phyloP scores from a whole-genome alignment of 2,888 invertebrate genomes.

The Choristoneura rosaceana region DNA sequence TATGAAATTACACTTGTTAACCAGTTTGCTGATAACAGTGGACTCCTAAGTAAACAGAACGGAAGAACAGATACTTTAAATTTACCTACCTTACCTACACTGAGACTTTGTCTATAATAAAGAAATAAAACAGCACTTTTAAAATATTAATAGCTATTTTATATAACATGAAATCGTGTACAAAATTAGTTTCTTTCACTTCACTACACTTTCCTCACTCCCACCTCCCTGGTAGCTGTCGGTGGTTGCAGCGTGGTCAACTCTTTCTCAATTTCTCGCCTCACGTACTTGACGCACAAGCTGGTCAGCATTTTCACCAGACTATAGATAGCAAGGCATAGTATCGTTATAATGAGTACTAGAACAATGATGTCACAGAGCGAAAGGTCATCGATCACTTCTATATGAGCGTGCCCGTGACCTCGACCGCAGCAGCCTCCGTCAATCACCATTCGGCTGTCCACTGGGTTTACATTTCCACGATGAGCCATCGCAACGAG shows the following conservation, averaged over 20 bases:
- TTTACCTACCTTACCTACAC: background rate
- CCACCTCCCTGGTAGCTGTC: background rate
- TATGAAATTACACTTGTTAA: background rate
- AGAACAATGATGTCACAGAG: slow-evolving; percentile 57
- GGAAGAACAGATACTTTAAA: background rate
- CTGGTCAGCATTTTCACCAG: slow-evolving; percentile 53
- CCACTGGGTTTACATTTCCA: slow-evolving; percentile 21
- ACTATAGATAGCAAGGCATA: slow-evolving; percentile 53
- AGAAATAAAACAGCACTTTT: background rate
- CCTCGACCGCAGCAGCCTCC: slow-evolving; percentile 26
- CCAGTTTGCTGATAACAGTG: background rate
- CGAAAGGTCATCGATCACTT: slow-evolving; percentile 59
- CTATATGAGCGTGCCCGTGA: slow-evolving; percentile 60
- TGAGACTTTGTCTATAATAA: too few species aligned
- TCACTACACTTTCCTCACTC: slow-evolving; percentile 31
- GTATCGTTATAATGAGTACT: slow-evolving; percentile 49
- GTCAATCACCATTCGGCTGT: slow-evolving; percentile 14
- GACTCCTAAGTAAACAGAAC: background rate
- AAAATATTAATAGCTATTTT: background rate
- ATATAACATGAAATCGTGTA: background rate
- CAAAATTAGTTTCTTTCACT: background rate
- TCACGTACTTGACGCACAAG: slow-evolving; percentile 52
- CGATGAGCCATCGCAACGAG: slow-evolving; percentile 27
- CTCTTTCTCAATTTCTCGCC: slow-evolving; percentile 55
- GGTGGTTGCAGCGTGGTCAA: slow-evolving; percentile 40